Evolutionary conservation across 2,888 invertebrate genomes (phyloP), one percentile per base, ranked within the genome.

Genomic region (Synergus umbraculus): DNA sequence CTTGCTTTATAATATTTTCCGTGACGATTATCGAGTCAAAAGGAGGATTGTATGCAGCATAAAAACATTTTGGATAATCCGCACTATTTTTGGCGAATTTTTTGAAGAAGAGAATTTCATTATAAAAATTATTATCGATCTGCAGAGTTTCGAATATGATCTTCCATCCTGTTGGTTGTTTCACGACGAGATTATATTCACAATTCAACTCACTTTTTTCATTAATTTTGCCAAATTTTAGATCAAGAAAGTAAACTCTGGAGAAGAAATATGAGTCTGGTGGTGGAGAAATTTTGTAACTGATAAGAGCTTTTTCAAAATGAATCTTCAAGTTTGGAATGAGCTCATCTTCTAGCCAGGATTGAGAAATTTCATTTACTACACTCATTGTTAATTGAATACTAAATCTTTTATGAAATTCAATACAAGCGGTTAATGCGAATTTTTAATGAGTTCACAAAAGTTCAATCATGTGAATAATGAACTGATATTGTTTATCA

Each of bases 71-170:
- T 0, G 89, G 85, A 2, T 77, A 18, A 22, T 43, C 18, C 10
- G 8, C n/a, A 22, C 44, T 44, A 5, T n/a, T 44, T 13, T 43
- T n/a, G 0, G 84, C 81, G 37, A 86, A 86, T 15, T 69, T 82
- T 0, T 81, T 79, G 76, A 91, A 91, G 64, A 91, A 91, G 0
- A 90, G 65, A n/a, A 90, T 89, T 82, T 92, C 90, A 67, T 92
- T 92, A 79, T 87, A 81, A 43, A 91, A 91, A 44, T 12, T 5
- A 13, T 10, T 7, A 22, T 67, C 67, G 13, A 67, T 44, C 44
- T 46, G 29, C 0, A 67, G 9, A 9, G 12, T 44, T 22, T 67
- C 67, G 12, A 5, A 12, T 12, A 46, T 12, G 18, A 18, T n/a
- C 22, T 44, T 43, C 7, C 44, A 18, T 41, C n/a, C 22, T 22